Conservation (phyloP, 2,888 invertebrate species). For the Nemotelus nigrinus region DNA sequence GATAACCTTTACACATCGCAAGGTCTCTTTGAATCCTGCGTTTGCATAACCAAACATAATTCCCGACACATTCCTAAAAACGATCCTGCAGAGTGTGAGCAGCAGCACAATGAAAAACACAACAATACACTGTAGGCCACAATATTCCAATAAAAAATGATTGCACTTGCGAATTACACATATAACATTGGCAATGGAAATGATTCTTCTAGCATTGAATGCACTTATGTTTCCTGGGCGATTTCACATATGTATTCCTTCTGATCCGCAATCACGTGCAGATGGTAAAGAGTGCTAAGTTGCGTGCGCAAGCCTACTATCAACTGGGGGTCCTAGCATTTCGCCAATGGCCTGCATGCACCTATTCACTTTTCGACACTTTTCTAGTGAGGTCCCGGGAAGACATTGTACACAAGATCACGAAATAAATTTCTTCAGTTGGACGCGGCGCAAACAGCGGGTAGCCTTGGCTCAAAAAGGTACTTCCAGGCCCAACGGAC, state of each 20-base stretch:
- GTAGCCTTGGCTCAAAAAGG: neutral
- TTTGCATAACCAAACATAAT: neutral
- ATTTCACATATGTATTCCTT: conserved; percentile 35
- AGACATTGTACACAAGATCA: conserved; percentile 24
- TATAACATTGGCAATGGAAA: conserved; percentile 20
- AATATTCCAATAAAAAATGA: conserved; percentile 34
- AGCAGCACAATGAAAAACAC: neutral
- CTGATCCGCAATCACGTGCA: too few species aligned
- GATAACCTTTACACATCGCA: conserved; percentile 10
- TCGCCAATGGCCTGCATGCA: conserved; percentile 14
- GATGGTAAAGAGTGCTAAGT: neutral
- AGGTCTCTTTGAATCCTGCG: neutral
- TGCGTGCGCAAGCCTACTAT: conserved; percentile 14
- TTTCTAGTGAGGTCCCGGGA: neutral
- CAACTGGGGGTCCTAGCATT: conserved; percentile 31
- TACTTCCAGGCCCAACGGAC: too few species aligned
- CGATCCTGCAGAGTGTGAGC: neutral
- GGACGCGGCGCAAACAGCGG: neutral
- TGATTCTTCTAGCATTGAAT: conserved; percentile 34
- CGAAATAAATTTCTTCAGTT: neutral
- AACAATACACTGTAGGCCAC: conserved; percentile 14
- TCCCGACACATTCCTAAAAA: neutral
- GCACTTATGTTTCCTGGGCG: conserved; percentile 19
- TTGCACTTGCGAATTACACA: conserved; percentile 22
- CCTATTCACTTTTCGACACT: conserved; percentile 11